phyloP scores from a whole-genome alignment of 2,113 vertebrate genomes.

The Hystrix brachyura region DNA sequence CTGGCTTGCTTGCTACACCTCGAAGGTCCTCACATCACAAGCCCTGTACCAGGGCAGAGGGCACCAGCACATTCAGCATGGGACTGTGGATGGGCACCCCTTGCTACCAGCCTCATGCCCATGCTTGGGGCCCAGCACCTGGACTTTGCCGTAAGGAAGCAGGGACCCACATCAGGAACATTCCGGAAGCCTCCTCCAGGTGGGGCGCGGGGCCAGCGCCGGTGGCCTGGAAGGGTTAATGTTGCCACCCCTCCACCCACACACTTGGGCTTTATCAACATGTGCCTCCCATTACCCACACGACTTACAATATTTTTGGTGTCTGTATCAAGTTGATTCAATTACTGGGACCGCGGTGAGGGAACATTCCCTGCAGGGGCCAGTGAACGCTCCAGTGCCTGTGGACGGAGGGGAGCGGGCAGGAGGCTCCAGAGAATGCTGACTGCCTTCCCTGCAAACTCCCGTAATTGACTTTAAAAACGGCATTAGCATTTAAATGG shows the following conservation, averaged over 20 bases:
- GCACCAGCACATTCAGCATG: accelerated
- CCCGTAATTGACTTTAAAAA: slow-evolving; percentile 93
- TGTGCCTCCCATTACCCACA: slow-evolving; percentile 92
- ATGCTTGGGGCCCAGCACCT: accelerated
- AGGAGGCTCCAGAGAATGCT: slow-evolving; percentile 88
- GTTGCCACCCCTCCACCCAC: slow-evolving; percentile 82
- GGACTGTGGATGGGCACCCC: no score
- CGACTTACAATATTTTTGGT: slow-evolving; percentile 90
- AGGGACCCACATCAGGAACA: accelerated
- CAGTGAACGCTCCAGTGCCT: slow-evolving; percentile 86
- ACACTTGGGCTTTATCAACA: slow-evolving; percentile 85
- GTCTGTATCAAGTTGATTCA: slow-evolving; percentile 94
- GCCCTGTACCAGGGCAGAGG: accelerated
- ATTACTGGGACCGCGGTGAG: slow-evolving; percentile 92
- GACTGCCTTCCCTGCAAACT: slow-evolving; percentile 91
- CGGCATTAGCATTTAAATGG: slow-evolving; percentile 97
- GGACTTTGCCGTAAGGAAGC: not conserved
- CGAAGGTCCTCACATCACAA: no score
- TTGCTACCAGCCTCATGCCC: not conserved
- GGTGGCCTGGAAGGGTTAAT: not conserved
- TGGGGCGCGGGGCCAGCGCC: not conserved
- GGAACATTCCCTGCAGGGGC: slow-evolving; percentile 90
- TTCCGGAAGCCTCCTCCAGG: not conserved
- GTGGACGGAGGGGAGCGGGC: slow-evolving; percentile 82
- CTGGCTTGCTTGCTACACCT: not conserved